Percentiles rank a stretch among this genome's conserved stretches.
Evolutionary conservation across 2,113 vertebrate species (phyloP).

Genomic region (Epinephelus cyanopodus): DNA sequence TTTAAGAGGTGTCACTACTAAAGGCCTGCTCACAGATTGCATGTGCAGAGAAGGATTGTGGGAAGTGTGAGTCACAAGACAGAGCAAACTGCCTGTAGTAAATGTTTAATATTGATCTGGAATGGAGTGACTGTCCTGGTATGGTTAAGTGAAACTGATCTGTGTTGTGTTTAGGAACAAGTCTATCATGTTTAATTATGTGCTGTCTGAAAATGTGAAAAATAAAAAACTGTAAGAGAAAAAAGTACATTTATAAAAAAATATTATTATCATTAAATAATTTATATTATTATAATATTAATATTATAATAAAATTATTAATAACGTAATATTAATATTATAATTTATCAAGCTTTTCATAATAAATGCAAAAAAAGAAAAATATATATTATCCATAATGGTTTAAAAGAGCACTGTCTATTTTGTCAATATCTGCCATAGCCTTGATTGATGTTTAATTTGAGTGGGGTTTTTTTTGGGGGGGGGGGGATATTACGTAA

Average conservation of each 20-base stretch:
- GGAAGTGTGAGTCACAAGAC: conserved; percentile 4
- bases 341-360: not conserved
- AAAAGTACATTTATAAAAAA: too few species aligned
- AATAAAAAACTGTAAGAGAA: not conserved
- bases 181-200: conserved; percentile 36
- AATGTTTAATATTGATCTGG: conserved; percentile 55
- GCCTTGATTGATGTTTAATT: not conserved
- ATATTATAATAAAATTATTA: too few species aligned
- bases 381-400: not conserved
- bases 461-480: too few species aligned
- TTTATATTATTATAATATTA: too few species aligned
- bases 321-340: too few species aligned
- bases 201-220: not conserved
- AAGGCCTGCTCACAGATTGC: not conserved
- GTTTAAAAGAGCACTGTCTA: not conserved
- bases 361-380: not conserved
- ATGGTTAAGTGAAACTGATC: conserved; percentile 39
- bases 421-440: not conserved
- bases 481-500: not conserved
- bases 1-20: not conserved
- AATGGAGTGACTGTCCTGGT: conserved; percentile 13
- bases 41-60: conserved; percentile 6
- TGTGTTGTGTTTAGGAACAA: conserved; percentile 32
- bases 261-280: too few species aligned
- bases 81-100: conserved; percentile 37